Percentiles rank a stretch among this genome's conserved stretches.
phyloP scores from a whole-genome alignment of 2,888 invertebrate genomes.

The Ornithoptera alexandrae region DNA sequence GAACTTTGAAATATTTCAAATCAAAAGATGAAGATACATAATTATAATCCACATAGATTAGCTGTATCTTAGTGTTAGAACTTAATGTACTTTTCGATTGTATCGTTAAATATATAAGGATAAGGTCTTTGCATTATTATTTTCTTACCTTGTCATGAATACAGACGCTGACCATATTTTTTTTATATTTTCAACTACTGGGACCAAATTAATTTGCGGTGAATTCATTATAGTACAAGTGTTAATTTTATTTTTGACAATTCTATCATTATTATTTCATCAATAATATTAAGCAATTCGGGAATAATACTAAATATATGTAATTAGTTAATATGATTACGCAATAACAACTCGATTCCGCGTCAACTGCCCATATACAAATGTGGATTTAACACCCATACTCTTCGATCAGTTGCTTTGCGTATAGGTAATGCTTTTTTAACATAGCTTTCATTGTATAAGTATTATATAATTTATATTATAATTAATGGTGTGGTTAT shows the following conservation, averaged over 20 bases:
- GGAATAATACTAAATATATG: background rate
- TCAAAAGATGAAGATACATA: constrained; percentile 16
- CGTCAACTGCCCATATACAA: background rate
- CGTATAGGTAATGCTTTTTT: constrained; percentile 5
- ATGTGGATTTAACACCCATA: background rate
- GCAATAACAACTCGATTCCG: constrained; percentile 2
- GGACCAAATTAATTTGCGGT: constrained; percentile 6
- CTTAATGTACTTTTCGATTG: constrained; percentile 1
- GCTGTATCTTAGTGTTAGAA: constrained; percentile 21
- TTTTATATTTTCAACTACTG: background rate
- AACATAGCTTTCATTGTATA: constrained; percentile 5
- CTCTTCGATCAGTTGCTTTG: background rate
- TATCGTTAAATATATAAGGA: background rate
- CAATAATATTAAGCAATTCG: background rate
- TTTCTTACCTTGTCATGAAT: background rate
- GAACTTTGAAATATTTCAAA: constrained; percentile 14
- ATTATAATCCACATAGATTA: constrained; percentile 24
- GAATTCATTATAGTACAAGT: background rate
- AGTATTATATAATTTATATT: background rate
- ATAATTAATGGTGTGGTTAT: background rate
- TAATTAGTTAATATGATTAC: constrained; percentile 6
- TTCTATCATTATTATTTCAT: background rate
- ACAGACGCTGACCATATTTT: background rate
- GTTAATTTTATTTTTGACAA: background rate
- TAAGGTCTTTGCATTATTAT: background rate